A percentile compares a stretch with the other conserved stretches of the same genome.
Conservation (phyloP, 1,140 invertebrate species). For the Stenopsyche tienmushanensis region DNA sequence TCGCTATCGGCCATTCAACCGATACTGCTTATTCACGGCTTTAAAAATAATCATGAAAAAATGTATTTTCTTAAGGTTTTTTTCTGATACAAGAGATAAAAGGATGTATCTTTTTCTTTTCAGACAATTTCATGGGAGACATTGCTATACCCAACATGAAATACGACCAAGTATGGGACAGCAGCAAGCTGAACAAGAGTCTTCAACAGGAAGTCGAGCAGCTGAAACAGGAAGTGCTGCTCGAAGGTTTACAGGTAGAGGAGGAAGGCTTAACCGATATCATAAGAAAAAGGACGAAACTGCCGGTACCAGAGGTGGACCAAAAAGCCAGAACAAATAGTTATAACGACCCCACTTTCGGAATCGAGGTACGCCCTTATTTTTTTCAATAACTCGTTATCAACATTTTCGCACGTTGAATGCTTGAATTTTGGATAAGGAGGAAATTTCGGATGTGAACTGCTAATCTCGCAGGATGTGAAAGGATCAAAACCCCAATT, state of each 20-base stretch:
- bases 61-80: too few relatives aligned
- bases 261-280: constrained; percentile 76
- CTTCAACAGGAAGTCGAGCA: constrained; percentile 72
- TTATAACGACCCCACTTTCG: constrained; percentile 56
- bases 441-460: too few relatives aligned
- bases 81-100: too few relatives aligned
- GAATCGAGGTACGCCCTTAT: constrained; percentile 46
- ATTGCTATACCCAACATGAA: constrained; percentile 72
- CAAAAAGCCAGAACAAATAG: constrained; percentile 49
- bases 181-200: constrained; percentile 62
- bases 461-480: too few relatives aligned
- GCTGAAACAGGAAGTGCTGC: constrained; percentile 73
- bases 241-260: constrained; percentile 78
- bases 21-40: too few relatives aligned
- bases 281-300: constrained; percentile 65
- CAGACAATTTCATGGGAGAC: constrained; percentile 78
- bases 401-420: constrained; percentile 10
- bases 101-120: constrained; percentile 45
- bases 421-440: too few relatives aligned
- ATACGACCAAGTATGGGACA: constrained; percentile 57
- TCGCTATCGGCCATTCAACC: too few relatives aligned
- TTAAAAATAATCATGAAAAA: too few relatives aligned
- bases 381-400: neutral
- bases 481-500: too few relatives aligned
- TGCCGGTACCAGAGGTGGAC: constrained; percentile 52